Base-by-base conservation (phyloP, 2,797 vertebrate genomes). In the Nyctibius grandis region DNA sequence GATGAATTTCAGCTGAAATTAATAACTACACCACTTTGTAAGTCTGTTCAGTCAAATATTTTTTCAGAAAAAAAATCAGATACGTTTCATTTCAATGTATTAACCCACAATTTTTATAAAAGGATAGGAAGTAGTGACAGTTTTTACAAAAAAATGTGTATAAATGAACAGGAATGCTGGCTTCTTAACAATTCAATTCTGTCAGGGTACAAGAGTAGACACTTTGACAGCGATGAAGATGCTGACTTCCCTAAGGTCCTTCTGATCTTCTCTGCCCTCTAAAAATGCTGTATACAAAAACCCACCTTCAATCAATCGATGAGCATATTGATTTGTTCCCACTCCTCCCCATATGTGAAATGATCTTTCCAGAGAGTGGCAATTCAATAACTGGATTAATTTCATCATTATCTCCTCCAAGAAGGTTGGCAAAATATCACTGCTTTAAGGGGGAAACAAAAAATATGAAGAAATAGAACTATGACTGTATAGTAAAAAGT, bases 221-320 rank as follows among this genome's bases (percentile, higher is more conserved):
- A 4, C 42, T 73, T 86, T 78, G 80, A 94, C 67, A 44, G 34
- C 5, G 1, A 48, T 67, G 74, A 94, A 93, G 77, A 69, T 63
- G 45, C 67, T 79, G 77, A 53, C 80, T 89, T 95, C 83, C 85
- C 83, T 94, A 80, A 95, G 67, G 88, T 87, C 59, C 60, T 87
- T 80, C 59, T 91, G 96, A 79, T 96, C 84, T 93, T 94, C 80
- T 87, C 67, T 96, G 95, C 60, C 86, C 90, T 96, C 93, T 91
- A 96, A 96, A 96, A 94, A 53, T 77, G 86, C 92, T 95, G 84
- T 40, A 40, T 92, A 60, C 0, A 26, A 88, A 92, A 91, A 63
- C 75, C 12, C 67, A 78, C 50, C 74, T 91, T 87, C 73, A 85
- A 93, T 94, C 70, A 95, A 84, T 93, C 22, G 45, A 91, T 76